These are phyloP conservation scores for Drosophila miranda DNA, from an alignment of 1,140 invertebrate species.

Conservation along the genomic window DNA sequence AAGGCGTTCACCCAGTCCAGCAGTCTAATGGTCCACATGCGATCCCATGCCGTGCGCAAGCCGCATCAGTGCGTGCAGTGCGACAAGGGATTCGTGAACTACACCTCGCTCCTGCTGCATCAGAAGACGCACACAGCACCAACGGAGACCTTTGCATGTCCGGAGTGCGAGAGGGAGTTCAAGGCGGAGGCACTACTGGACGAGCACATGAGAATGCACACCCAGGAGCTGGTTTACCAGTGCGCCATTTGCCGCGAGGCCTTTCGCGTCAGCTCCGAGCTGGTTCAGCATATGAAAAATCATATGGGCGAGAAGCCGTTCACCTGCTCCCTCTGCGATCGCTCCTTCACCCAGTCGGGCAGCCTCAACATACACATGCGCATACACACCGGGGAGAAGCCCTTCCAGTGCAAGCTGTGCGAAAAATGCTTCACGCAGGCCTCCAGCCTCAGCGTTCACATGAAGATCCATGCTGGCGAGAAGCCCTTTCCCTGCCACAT, in stretches of 20 bases:
- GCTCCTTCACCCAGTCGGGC: slow-evolving; percentile 87
- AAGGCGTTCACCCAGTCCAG: slow-evolving; percentile 90
- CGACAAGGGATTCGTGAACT: slow-evolving; percentile 82
- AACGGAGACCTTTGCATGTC: slow-evolving; percentile 64
- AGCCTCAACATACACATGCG: slow-evolving; percentile 90
- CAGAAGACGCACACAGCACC: slow-evolving; percentile 71
- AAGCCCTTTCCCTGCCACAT: slow-evolving; percentile 78
- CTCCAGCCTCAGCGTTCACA: slow-evolving; percentile 85
- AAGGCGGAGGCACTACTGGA: slow-evolving; percentile 75
- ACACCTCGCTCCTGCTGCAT: slow-evolving; percentile 74
- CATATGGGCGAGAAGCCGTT: slow-evolving; percentile 84
- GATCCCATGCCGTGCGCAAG: slow-evolving; percentile 87
- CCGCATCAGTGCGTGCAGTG: slow-evolving; percentile 87
- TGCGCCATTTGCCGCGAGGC: slow-evolving; percentile 85
- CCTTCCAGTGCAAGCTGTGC: slow-evolving; percentile 85
- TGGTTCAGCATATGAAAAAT: slow-evolving; percentile 86
- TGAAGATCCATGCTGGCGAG: slow-evolving; percentile 84
- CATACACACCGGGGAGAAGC: slow-evolving; percentile 85
- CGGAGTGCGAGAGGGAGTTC: slow-evolving; percentile 78
- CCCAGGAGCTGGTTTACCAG: slow-evolving; percentile 81
- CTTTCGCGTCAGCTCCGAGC: slow-evolving; percentile 85
- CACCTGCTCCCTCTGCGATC: slow-evolving; percentile 87
- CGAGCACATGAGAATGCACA: slow-evolving; percentile 80
- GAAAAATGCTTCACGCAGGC: slow-evolving; percentile 86
- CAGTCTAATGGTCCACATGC: slow-evolving; percentile 86